These are phyloP conservation scores for Semnopithecus entellus DNA, from an alignment of 2,113 vertebrate genomes.

Conservation along the genomic window DNA sequence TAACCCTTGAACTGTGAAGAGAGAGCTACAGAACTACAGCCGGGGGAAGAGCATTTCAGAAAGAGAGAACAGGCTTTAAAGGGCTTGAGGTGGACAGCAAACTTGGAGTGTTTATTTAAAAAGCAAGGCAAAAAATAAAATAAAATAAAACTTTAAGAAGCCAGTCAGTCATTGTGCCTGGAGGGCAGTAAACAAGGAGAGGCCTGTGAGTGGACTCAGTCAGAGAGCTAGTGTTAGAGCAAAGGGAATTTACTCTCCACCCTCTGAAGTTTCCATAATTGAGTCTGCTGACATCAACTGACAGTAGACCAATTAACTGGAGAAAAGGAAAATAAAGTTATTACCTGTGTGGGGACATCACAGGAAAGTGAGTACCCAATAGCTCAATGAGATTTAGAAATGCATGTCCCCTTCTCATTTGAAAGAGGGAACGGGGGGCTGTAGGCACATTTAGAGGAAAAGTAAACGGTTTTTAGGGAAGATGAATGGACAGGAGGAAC, in stretches of 20 bases:
- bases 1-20: background rate
- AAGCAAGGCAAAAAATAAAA: background rate
- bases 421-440: background rate
- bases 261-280: background rate
- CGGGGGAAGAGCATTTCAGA: background rate
- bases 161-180: background rate
- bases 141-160: background rate
- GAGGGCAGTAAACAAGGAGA: background rate
- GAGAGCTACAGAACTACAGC: background rate
- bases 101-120: background rate
- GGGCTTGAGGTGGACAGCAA: background rate
- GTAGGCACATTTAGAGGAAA: background rate
- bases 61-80: background rate
- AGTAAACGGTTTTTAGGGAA: background rate
- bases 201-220: background rate
- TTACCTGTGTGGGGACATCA: background rate
- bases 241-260: background rate
- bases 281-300: background rate
- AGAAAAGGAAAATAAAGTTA: background rate
- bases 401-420: background rate
- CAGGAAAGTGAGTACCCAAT: background rate
- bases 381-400: background rate
- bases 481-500: background rate
- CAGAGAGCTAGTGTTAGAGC: background rate
- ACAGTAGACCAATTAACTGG: background rate